Evolutionary conservation across 2,888 invertebrate genomes (phyloP), one percentile per base, ranked within the genome.

Genomic region (Pycnomerus fuliginosus): DNA sequence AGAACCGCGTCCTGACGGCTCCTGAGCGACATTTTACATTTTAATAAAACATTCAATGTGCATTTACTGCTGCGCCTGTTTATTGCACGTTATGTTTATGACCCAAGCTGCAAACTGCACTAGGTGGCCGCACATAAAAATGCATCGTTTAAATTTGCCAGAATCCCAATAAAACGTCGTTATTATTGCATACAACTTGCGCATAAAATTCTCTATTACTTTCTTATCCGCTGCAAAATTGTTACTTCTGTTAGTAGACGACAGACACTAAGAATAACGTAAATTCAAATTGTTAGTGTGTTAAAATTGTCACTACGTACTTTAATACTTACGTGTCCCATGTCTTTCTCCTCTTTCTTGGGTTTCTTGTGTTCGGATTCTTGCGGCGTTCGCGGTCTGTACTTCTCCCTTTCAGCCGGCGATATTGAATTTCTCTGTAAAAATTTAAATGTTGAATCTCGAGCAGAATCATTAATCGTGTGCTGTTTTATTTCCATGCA

Each of bases 281-380:
- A 4, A 14, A 4, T 7, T 5, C 3, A 30, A 7, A 15, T 3
- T 25, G 11, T 32, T 23, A 32, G 20, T 31, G 11, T 32, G 41
- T 52, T 47, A 46, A 37, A 50, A 44, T 40, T 41, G 44, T 46
- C 45, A 46, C 55, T 60, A 65, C 65, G 64, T 67, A 65, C 64
- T 67, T 65, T 63, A 59, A 64, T 72, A 87, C 88, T 85, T 79
- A 89, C 88, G 79, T 88, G 87, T 65, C 82, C 81, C 69, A 86
- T 79, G 54, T 73, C 73, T 79, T 90, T 90, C 73, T 90, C 90
- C 76, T 90, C 89, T 76, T 85, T 85, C 74, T 89, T 88, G 56
- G 85, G 82, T 69, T 90, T 89, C 39, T 76, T 77, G 64, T 89
- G 85, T 53, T 80, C 76, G 2, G 79, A 73, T 67, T 90, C 88